phyloP scores from a whole-genome alignment of 2,797 vertebrate species.

The Enteromius unitaeniatus region DNA sequence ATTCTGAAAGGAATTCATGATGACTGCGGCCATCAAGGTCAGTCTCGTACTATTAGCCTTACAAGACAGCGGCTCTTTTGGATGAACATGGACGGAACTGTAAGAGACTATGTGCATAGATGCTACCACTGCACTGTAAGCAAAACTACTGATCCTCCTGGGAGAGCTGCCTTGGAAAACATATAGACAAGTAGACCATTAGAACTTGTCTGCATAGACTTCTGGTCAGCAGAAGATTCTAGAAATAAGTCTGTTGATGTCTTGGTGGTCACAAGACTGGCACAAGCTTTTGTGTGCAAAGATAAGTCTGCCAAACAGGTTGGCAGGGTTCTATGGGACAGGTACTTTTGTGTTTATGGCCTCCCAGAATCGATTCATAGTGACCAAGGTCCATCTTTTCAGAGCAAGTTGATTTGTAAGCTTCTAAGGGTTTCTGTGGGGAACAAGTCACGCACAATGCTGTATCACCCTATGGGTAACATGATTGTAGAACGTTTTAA shows the following conservation, averaged over 20 bases:
- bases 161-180: neutral
- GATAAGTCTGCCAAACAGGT: constrained; percentile 2
- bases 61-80: constrained; percentile 19
- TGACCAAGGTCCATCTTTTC: neutral
- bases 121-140: constrained; percentile 5
- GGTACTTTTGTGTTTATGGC: neutral
- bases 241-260: neutral
- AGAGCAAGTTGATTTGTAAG: neutral
- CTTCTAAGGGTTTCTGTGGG: neutral
- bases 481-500: neutral
- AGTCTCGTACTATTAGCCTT: neutral
- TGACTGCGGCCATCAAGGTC: neutral
- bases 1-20: neutral
- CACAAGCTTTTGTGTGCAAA: neutral
- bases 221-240: neutral
- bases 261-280: neutral
- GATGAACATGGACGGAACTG: neutral
- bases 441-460: neutral
- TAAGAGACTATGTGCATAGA: neutral
- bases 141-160: neutral
- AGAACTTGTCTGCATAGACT: neutral
- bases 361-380: neutral
- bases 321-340: neutral
- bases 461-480: neutral
- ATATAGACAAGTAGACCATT: neutral